Evolutionary conservation across 2,113 vertebrate species (phyloP).

Genomic region (Oostethus manadensis): DNA sequence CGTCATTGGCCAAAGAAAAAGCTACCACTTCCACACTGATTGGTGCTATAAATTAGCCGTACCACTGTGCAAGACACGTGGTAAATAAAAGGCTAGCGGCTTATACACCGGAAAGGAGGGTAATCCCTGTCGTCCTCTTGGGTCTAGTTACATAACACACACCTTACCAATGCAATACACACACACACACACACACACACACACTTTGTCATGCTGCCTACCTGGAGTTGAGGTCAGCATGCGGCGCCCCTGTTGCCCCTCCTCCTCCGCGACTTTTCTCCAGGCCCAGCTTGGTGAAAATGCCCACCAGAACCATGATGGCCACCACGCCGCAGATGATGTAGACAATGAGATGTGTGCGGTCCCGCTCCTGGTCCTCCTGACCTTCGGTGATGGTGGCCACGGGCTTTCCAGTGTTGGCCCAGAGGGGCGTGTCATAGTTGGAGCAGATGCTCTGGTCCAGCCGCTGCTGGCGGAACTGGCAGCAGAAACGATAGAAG

Average conservation of each 20-base stretch:
- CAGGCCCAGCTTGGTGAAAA: constrained; percentile 88
- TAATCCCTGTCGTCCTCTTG: background rate
- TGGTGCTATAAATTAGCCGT: too few species aligned
- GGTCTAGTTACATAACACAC: background rate
- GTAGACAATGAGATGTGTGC: constrained; percentile 89
- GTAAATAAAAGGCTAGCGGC: too few species aligned
- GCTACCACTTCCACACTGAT: too few species aligned
- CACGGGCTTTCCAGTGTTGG: constrained; percentile 84
- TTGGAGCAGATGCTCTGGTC: constrained; percentile 91
- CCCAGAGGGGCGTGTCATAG: constrained; percentile 89
- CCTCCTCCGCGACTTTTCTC: constrained; percentile 79
- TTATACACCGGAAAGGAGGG: too few species aligned
- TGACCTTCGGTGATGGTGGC: constrained; percentile 75
- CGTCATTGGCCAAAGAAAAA: too few species aligned
- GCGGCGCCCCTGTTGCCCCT: constrained; percentile 35
- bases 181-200: too few species aligned
- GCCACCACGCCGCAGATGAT: constrained; percentile 92
- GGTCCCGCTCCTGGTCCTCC: constrained; percentile 76
- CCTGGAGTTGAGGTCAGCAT: constrained; percentile 83
- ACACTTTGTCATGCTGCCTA: constrained; percentile 55
- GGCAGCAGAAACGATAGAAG: constrained; percentile 97
- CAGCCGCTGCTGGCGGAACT: constrained; percentile 85
- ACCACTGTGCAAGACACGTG: too few species aligned
- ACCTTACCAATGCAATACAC: background rate
- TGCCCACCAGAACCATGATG: constrained; percentile 89